Conservation (phyloP, 2,888 invertebrate genomes). For the Villa cingulata region DNA sequence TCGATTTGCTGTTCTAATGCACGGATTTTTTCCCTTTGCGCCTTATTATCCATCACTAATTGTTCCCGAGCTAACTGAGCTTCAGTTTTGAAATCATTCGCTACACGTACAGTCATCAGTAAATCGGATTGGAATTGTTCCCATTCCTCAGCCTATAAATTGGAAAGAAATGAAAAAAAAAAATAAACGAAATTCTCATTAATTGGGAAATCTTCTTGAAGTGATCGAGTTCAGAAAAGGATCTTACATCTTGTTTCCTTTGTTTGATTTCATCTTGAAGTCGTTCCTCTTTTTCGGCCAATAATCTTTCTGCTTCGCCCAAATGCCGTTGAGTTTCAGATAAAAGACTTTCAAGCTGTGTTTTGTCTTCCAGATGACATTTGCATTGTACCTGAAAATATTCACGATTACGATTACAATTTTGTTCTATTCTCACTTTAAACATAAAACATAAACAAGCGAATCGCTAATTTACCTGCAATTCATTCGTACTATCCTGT, state of each 20-base stretch:
- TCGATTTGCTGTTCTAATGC: conserved; percentile 67
- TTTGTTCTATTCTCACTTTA: no score
- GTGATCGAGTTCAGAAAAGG: no score
- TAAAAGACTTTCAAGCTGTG: conserved; percentile 30
- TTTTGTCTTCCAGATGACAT: conserved; percentile 35
- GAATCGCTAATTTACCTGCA: conserved; percentile 35
- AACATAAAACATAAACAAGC: neutral
- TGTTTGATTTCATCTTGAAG: conserved; percentile 49
- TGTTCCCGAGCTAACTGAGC: conserved; percentile 81
- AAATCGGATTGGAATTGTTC: conserved; percentile 88
- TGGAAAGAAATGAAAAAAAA: neutral
- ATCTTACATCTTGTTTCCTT: conserved; percentile 46
- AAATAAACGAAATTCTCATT: neutral
- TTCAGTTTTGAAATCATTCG: conserved; percentile 94
- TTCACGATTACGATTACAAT: no score
- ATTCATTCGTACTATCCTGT: conserved; percentile 58
- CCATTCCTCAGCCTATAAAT: conserved; percentile 57
- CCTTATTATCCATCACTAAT: conserved; percentile 68
- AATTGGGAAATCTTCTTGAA: no score
- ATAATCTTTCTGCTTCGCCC: conserved; percentile 53
- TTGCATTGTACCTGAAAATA: conserved; percentile 30
- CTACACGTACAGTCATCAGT: conserved; percentile 83
- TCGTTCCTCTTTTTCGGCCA: conserved; percentile 51
- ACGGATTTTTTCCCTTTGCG: conserved; percentile 62
- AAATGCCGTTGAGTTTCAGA: conserved; percentile 70